Conservation (phyloP, 2,797 vertebrate species). For the Dermochelys coriacea region DNA sequence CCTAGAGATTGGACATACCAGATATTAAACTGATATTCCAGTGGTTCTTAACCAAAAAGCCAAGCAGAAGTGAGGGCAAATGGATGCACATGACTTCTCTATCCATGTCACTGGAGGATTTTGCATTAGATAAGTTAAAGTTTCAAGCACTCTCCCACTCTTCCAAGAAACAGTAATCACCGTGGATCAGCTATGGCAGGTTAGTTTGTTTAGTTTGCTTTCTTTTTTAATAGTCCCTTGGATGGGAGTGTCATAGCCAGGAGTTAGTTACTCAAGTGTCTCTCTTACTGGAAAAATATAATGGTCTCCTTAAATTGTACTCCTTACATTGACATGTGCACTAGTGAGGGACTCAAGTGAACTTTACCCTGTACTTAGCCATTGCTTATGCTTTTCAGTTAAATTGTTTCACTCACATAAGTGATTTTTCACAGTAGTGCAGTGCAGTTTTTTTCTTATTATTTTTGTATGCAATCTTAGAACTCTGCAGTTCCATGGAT, state of each 20-base stretch:
- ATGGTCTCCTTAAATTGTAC: neutral
- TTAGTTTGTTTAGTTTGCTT: neutral
- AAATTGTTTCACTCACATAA: slow-evolving; percentile 4
- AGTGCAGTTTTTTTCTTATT: slow-evolving; percentile 17
- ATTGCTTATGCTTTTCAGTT: slow-evolving; percentile 37
- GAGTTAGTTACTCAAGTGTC: neutral
- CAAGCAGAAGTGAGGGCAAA: slow-evolving; percentile 40
- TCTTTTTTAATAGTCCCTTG: neutral
- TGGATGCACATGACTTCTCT: slow-evolving; percentile 14
- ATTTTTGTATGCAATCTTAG: slow-evolving; percentile 51
- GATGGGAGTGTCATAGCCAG: neutral
- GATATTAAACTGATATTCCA: slow-evolving; percentile 45
- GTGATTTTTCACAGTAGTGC: slow-evolving; percentile 31
- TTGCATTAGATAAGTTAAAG: slow-evolving; percentile 33
- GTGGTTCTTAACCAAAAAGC: slow-evolving; percentile 59
- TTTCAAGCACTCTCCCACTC: neutral
- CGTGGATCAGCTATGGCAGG: neutral
- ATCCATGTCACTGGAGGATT: slow-evolving; percentile 44
- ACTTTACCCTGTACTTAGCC: slow-evolving; percentile 5
- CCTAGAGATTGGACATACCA: slow-evolving; percentile 59
- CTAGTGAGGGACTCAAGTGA: slow-evolving; percentile 39
- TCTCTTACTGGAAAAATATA: slow-evolving; percentile 1
- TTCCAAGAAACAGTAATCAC: slow-evolving; percentile 13
- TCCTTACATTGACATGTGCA: neutral
- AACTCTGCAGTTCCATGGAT: slow-evolving; percentile 46